phyloP scores from a whole-genome alignment of 2,888 invertebrate species.

The Gymnoscelis rufifasciata region DNA sequence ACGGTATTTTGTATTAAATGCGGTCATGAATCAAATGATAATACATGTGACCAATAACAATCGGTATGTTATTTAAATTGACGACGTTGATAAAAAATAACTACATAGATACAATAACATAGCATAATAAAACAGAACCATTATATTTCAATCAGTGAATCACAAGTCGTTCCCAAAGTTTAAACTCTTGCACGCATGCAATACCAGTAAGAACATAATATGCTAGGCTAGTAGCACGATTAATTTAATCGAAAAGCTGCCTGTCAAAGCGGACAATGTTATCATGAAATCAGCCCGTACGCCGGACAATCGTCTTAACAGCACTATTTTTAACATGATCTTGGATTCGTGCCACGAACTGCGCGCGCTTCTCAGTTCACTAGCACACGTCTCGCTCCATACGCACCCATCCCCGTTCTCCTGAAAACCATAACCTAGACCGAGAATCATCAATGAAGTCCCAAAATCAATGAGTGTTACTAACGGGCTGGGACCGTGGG shows the following conservation, averaged over 20 bases:
- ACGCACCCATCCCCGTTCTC: conserved; percentile 59
- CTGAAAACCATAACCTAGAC: conserved; percentile 48
- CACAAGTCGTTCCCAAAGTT: too few species aligned
- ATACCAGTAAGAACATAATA: not conserved
- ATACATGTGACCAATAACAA: too few species aligned
- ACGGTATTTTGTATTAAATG: too few species aligned
- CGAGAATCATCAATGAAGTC: conserved; percentile 59
- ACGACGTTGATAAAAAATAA: too few species aligned
- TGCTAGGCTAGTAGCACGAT: not conserved
- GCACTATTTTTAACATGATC: conserved; percentile 70
- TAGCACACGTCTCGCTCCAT: conserved; percentile 79
- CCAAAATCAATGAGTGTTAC: conserved; percentile 51
- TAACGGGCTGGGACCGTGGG: conserved; percentile 51
- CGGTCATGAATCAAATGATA: too few species aligned
- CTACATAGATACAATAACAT: too few species aligned
- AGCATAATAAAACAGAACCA: too few species aligned
- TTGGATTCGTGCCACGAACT: conserved; percentile 71
- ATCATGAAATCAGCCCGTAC: conserved; percentile 51
- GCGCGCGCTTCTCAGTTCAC: conserved; percentile 80
- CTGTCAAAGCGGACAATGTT: conserved; percentile 54
- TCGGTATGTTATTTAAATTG: too few species aligned
- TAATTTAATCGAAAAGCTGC: conserved; percentile 21
- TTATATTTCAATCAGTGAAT: too few species aligned
- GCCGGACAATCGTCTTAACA: conserved; percentile 69
- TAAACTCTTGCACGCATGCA: too few species aligned